Conservation (phyloP, 2,888 invertebrate genomes). For the Gibbula magus region DNA sequence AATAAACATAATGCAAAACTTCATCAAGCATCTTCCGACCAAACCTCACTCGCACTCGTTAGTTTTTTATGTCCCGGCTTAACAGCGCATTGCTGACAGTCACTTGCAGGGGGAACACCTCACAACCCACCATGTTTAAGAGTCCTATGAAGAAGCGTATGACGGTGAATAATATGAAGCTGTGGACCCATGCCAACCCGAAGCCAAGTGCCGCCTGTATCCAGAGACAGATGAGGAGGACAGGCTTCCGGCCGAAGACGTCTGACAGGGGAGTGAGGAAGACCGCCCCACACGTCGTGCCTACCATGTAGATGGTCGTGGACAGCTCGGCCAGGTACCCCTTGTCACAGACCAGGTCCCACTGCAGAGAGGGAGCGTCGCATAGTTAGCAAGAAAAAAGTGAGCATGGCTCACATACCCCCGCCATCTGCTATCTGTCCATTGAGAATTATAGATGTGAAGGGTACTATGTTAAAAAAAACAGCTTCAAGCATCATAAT, state of each 20-base stretch:
- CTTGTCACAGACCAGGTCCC: conserved; percentile 62
- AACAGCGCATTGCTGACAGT: no score
- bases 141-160: conserved; percentile 62
- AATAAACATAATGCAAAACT: no score
- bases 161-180: conserved; percentile 50
- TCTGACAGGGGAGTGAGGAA: conserved; percentile 63
- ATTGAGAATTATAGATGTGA: no score
- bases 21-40: no score
- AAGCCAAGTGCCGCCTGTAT: conserved; percentile 57
- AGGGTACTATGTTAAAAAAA: no score
- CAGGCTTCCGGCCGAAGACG: conserved; percentile 57
- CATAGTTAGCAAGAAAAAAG: neutral
- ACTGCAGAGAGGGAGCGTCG: conserved; percentile 49
- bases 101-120: no score
- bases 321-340: conserved; percentile 59
- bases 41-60: no score
- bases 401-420: neutral
- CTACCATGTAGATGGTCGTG: conserved; percentile 66
- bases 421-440: no score
- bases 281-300: conserved; percentile 56
- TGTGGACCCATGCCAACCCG: conserved; percentile 48
- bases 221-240: conserved; percentile 55
- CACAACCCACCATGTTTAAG: conserved; percentile 58
- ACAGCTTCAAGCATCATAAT: no score
- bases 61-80: no score